These are phyloP conservation scores for Spermophilus dauricus DNA, from an alignment of 2,113 vertebrate species.

Conservation along the genomic window DNA sequence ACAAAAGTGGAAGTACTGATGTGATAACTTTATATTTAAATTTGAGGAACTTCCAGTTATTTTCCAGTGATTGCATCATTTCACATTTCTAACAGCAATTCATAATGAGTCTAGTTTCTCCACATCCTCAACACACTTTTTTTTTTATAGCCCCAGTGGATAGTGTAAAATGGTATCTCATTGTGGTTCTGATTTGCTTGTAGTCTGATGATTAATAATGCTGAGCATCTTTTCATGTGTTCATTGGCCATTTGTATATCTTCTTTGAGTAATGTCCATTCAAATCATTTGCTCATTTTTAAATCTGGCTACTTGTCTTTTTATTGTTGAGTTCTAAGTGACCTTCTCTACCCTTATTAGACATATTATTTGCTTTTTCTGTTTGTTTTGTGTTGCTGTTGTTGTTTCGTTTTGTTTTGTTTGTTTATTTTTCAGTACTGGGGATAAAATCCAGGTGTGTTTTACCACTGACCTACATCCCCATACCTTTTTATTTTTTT, in stretches of 20 bases:
- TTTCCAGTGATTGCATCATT: not conserved
- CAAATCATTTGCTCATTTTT: slow-evolving; percentile 15
- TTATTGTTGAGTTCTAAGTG: not conserved
- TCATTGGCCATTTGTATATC: not conserved
- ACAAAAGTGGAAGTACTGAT: not conserved
- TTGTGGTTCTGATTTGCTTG: not conserved
- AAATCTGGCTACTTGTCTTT: not conserved
- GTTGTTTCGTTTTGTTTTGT: too few relatives aligned
- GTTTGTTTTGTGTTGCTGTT: too few relatives aligned
- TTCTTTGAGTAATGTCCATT: not conserved
- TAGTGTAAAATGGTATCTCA: not conserved
- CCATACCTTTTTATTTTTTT: too few relatives aligned
- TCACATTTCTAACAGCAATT: not conserved
- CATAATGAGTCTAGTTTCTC: not conserved
- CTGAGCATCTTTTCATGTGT: not conserved
- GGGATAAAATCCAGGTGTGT: too few relatives aligned
- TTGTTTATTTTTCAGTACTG: too few relatives aligned
- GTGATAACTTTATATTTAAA: not conserved
- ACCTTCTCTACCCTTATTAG: not conserved
- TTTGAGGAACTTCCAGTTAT: not conserved
- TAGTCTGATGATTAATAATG: not conserved
- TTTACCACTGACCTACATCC: too few relatives aligned
- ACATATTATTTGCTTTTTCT: too few relatives aligned
- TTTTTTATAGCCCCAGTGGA: not conserved
- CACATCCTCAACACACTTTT: not conserved